A percentile compares a stretch with the other conserved stretches of the same genome.
Evolutionary conservation across 2,113 vertebrate genomes (phyloP).

Genomic region (Epinephelus moara): DNA sequence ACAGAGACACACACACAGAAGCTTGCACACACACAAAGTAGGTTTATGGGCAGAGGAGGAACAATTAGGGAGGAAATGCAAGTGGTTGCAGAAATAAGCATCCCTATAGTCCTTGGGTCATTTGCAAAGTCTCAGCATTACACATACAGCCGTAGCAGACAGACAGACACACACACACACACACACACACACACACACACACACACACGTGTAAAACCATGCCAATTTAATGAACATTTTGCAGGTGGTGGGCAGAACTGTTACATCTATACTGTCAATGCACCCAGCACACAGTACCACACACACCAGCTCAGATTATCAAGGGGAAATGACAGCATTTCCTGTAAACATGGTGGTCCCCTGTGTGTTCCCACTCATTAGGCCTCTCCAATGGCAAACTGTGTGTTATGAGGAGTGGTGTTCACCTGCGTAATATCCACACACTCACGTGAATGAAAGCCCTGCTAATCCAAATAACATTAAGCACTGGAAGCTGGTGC

Average conservation of each 20-base stretch:
- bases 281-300: not conserved
- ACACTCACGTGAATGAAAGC: not conserved
- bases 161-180: not conserved
- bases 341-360: constrained; percentile 55
- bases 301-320: constrained; percentile 26
- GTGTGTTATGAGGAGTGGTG: constrained; percentile 12
- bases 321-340: constrained; percentile 45
- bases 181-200: not conserved
- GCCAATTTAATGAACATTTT: constrained; percentile 17
- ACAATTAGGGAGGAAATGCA: constrained; percentile 75
- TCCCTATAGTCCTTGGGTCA: constrained; percentile 60
- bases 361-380: constrained; percentile 51
- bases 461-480: not conserved
- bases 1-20: constrained; percentile 8
- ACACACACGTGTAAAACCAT: constrained; percentile 22
- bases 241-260: not conserved
- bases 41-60: constrained; percentile 52
- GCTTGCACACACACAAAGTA: constrained; percentile 28
- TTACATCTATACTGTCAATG: constrained; percentile 12
- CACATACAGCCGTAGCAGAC: constrained; percentile 22
- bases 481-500: not conserved
- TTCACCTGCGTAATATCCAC: not conserved
- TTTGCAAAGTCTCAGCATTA: constrained; percentile 62
- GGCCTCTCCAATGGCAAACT: constrained; percentile 25
- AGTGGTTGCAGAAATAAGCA: constrained; percentile 67